Base-by-base conservation (phyloP, 1,140 invertebrate species). In the Drosophila arawakana region DNA sequence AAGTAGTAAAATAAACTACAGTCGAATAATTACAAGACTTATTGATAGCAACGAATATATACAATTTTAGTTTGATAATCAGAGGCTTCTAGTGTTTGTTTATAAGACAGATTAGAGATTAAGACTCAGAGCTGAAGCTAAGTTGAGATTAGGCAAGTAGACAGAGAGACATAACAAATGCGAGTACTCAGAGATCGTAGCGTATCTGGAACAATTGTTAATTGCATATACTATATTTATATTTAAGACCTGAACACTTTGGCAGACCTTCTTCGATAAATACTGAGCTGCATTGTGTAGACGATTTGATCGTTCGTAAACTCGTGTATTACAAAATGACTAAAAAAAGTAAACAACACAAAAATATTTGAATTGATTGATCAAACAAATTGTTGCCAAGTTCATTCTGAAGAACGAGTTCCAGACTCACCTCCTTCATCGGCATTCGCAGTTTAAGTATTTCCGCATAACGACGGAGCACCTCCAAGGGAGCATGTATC, bases 381-480 rank as follows among this genome's bases (percentile, higher is more conserved):
- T 65, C 50, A 55, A 54, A 54, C 50, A 54, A 37, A 15, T 50
- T 30, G 49, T 34, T 34, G 49, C 6, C 10, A 54, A 54, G 13
- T 37, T 8, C 50, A 54, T 35, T 47, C 44, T 15, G 13, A 57
- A 7, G 30, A 0, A 4, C 25, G 25, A 8, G 13, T 44, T 34
- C 1, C 0, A 0, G 2, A 69, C 81, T 83, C 80, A 97, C 94
- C 93, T 97, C 95, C 94, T 97, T 97, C 95, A 99, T 98, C 10
- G 98, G 98, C 96, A 99, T 97, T 92, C 98, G 95, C 34, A 99
- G 94, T 92, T 98, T 98, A 78, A 99, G 94, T 81, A 99, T 96
- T 93, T 99, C 98, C 59, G 97, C 96, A 93, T 99, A 99, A 79
- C 97, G 95, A 74, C 95, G 94, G 49, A 99, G 92, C 4, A 99